Evolutionary conservation across 2,797 vertebrate species (phyloP).

Genomic region (Platyrinchus mystaceus): DNA sequence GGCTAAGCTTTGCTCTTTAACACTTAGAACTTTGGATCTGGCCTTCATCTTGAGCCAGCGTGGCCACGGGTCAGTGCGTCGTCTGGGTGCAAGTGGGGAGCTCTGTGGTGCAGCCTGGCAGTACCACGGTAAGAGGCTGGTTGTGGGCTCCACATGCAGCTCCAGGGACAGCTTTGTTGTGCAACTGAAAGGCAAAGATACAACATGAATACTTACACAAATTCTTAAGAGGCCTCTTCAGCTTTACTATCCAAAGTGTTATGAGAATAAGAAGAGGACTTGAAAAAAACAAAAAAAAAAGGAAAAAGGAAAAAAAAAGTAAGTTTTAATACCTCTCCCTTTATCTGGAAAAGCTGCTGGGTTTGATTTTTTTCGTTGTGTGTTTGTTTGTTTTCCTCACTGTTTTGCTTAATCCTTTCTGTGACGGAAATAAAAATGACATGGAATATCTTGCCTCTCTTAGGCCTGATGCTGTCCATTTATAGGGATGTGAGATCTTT

Average conservation of each 20-base stretch:
- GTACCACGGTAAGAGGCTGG: accelerated
- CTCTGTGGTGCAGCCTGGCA: not conserved
- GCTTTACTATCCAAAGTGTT: not conserved
- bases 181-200: not conserved
- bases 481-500: not conserved
- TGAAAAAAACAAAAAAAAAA: not conserved
- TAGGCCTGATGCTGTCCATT: not conserved
- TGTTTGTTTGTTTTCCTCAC: not conserved
- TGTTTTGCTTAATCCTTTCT: not conserved
- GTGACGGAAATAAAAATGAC: not conserved
- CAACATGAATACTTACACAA: accelerated
- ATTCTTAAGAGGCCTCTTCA: not conserved
- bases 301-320: not conserved
- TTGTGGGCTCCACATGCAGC: accelerated
- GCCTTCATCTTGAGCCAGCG: not conserved
- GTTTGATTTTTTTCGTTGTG: not conserved
- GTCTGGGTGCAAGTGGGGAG: not conserved
- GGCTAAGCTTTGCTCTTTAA: not conserved
- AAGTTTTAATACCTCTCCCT: not conserved
- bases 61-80: accelerated
- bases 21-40: not conserved
- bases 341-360: not conserved
- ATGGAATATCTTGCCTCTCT: not conserved
- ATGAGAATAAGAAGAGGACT: not conserved
- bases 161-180: not conserved